Conservation (phyloP, 2,113 vertebrate genomes). For the Stercorarius parasiticus region DNA sequence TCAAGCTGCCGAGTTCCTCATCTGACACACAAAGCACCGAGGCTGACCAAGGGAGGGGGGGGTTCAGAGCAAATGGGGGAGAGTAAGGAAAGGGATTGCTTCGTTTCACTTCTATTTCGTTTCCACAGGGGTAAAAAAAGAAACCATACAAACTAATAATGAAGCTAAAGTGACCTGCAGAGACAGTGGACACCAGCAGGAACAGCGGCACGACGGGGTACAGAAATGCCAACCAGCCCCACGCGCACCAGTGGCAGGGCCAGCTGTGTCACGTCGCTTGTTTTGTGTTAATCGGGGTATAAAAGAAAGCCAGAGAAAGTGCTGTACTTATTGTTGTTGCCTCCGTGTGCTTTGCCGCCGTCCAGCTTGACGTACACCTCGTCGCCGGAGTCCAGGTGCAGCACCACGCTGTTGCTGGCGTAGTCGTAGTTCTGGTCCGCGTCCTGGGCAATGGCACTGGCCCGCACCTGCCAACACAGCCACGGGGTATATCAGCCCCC, state of each 20-base stretch:
- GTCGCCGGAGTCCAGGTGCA: constrained; percentile 92
- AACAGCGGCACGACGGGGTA: not conserved
- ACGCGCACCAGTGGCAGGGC: accelerated
- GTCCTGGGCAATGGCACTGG: constrained; percentile 93
- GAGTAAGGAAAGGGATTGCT: not conserved
- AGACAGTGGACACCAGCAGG: not conserved
- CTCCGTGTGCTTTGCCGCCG: constrained; percentile 92
- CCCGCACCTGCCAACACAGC: constrained; percentile 81
- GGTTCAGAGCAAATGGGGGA: not conserved
- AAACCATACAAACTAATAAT: not conserved
- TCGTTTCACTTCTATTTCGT: not conserved
- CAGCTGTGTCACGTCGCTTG: not conserved
- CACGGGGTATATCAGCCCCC: not conserved
- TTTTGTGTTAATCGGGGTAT: constrained; percentile 82
- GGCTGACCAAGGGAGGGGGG: not conserved
- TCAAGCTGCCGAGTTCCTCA: not conserved
- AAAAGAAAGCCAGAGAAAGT: constrained; percentile 96
- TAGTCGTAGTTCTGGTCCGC: constrained; percentile 97
- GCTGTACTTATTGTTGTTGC: constrained; percentile 98
- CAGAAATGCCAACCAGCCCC: not conserved
- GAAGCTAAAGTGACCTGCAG: constrained; percentile 26
- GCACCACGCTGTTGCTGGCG: constrained; percentile 93
- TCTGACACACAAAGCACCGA: not conserved
- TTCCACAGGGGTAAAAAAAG: not conserved
- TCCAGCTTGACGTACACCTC: constrained; percentile 95